Evolutionary conservation across 2,888 invertebrate species (phyloP).

Genomic region (Temnothorax unifasciatus): DNA sequence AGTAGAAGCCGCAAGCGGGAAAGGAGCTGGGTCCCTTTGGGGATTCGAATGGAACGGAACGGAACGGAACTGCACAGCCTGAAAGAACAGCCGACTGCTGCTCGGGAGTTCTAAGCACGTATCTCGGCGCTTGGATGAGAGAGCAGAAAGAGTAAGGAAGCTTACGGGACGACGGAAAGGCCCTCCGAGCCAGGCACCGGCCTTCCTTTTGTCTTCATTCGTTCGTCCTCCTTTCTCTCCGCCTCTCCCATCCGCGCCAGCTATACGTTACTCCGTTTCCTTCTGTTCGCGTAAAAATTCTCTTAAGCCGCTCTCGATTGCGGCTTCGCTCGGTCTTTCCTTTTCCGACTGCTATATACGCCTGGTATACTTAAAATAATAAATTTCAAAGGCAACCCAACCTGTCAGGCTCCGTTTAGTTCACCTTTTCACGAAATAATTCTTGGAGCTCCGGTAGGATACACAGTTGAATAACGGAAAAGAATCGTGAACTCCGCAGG

Average conservation of each 20-base stretch:
- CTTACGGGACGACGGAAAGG: conserved; percentile 45
- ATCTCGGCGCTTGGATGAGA: conserved; percentile 36
- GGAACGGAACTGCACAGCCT: conserved; percentile 25
- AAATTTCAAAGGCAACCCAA: neutral
- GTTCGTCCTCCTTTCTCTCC: conserved; percentile 30
- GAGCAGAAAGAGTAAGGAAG: conserved; percentile 37
- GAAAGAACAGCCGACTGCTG: conserved; percentile 22
- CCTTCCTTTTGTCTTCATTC: conserved; percentile 53
- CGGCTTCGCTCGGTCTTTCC: neutral
- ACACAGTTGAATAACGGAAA: neutral
- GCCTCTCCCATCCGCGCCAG: neutral
- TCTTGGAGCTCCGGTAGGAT: neutral
- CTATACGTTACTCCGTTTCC: conserved; percentile 35
- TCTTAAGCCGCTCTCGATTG: conserved; percentile 21
- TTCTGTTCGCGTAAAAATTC: conserved; percentile 32
- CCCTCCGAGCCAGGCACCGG: conserved; percentile 9
- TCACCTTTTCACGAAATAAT: neutral
- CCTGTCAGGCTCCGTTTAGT: neutral
- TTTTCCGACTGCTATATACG: neutral
- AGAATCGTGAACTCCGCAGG: neutral
- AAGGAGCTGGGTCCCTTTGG: conserved; percentile 40
- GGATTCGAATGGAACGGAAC: conserved; percentile 39
- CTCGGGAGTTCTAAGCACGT: conserved; percentile 51
- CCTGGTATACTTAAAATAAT: conserved; percentile 19
- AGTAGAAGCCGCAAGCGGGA: conserved; percentile 12